These are phyloP conservation scores for Paramisgurnus dabryanus DNA, from an alignment of 2,113 vertebrate species.

Conservation along the genomic window DNA sequence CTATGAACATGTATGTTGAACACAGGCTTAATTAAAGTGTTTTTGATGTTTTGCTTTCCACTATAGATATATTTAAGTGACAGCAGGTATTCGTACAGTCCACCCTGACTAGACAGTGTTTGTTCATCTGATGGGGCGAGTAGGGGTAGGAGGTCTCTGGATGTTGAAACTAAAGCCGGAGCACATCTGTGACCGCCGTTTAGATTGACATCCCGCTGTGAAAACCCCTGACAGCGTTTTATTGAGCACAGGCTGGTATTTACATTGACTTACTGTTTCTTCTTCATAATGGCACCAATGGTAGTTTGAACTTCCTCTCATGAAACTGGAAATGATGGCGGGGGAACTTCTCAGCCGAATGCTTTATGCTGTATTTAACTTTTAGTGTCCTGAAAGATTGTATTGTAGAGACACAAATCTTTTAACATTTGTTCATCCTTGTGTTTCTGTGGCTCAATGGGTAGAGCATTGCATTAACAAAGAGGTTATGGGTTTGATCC, in stretches of 20 bases:
- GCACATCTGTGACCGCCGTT: constrained; percentile 61
- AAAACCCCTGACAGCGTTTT: constrained; percentile 65
- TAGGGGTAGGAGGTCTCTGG: background rate
- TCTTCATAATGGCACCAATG: constrained; percentile 21
- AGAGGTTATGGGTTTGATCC: too few relatives aligned
- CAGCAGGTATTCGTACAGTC: background rate
- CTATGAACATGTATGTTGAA: too few relatives aligned
- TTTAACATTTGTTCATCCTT: too few relatives aligned
- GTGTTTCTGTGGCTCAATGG: too few relatives aligned
- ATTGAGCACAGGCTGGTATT: constrained; percentile 60
- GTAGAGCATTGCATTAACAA: too few relatives aligned
- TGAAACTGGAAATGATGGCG: background rate
- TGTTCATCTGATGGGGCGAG: background rate
- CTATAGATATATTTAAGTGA: background rate
- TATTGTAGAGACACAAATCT: too few relatives aligned
- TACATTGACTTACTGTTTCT: background rate
- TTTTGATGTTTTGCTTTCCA: too few relatives aligned
- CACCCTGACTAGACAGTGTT: background rate
- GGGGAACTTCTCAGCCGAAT: background rate
- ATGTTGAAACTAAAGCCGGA: constrained; percentile 59
- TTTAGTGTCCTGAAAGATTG: too few relatives aligned
- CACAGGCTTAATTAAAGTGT: too few relatives aligned
- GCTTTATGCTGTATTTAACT: too few relatives aligned
- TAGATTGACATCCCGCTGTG: constrained; percentile 58
- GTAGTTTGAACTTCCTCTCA: constrained; percentile 2